A percentile compares a stretch with the other conserved stretches of the same genome.
phyloP scores from a whole-genome alignment of 1,140 invertebrate species.

The Idris sp. region DNA sequence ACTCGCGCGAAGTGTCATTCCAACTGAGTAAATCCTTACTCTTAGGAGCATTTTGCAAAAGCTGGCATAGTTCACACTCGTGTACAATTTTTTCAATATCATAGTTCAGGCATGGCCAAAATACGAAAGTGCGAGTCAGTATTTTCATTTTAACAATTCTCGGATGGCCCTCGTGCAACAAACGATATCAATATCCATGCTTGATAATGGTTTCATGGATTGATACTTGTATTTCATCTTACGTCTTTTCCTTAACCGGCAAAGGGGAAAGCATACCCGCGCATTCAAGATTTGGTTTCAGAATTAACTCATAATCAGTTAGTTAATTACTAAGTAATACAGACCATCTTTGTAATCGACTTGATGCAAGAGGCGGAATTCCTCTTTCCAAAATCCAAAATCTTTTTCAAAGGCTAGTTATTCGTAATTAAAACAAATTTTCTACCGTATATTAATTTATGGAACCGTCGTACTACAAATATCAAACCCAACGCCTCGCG shows the following conservation, averaged over 20 bases:
- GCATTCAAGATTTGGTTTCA: background rate
- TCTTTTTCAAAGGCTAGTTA: conserved; percentile 52
- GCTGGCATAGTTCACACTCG: background rate
- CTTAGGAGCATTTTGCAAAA: background rate
- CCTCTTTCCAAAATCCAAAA: background rate
- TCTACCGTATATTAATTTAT: conserved; percentile 71
- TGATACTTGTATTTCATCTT: conserved; percentile 22
- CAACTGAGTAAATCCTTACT: background rate
- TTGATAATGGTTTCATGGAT: conserved; percentile 26
- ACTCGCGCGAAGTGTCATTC: background rate
- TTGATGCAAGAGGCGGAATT: background rate
- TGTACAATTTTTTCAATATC: background rate
- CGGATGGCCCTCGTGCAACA: background rate
- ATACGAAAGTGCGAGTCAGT: background rate
- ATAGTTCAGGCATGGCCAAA: background rate
- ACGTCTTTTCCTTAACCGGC: background rate
- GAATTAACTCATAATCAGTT: background rate
- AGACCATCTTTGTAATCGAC: conserved; percentile 1
- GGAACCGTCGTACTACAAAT: conserved; percentile 73
- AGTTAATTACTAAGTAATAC: conserved; percentile 7
- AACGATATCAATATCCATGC: conserved; percentile 33
- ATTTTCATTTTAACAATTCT: conserved; percentile 2
- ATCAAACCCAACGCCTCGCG: conserved; percentile 76
- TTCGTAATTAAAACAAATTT: conserved; percentile 62
- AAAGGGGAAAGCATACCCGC: background rate